Evolutionary conservation across 2,888 invertebrate genomes (phyloP), one percentile per base, ranked within the genome.

Genomic region (Brenthis ino): DNA sequence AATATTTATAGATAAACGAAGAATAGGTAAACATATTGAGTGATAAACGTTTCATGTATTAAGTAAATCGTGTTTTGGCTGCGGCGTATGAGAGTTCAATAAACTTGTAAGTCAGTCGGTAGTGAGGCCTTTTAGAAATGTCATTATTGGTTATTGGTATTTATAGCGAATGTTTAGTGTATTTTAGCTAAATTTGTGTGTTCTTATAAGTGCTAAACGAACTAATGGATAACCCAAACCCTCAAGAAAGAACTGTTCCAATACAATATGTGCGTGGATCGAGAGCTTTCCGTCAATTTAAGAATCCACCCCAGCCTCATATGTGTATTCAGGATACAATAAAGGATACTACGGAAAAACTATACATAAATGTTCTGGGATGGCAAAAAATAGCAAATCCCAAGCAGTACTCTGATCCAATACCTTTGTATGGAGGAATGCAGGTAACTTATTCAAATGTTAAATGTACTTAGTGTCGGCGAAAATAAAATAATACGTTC

Each of bases 301-400:
- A 95, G 83, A 95, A 95, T 85, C 96, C 96, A 61, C 96, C 96
- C 2, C 96, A 96, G 75, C 96, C 96, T 13, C 95, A 96, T 85
- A 96, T 96, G 96, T 96, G 96, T 84, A 94, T 96, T 78, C 94
- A 94, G 77, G 95, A 94, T 73, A 93, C 93, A 8, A 93, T 96
- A 82, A 94, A 93, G 75, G 94, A 94, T 75, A 93, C 94, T 24
- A 86, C 93, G 1, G 93, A 94, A 70, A 94, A 94, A 78, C 82
- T 95, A 53, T 95, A 91, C 76, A 95, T 96, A 73, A 96, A 96
- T 83, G 95, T 96, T 54, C 82, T 96, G 61, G 95, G 96, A 78
- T 96, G 96, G 96, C 95, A 95, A 76, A 95, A 95, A 82, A 95
- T 96, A 75, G 95, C 94, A 0, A 94, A 95, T 82, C 95, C 95